Evolutionary conservation across 2,113 vertebrate species (phyloP).

Genomic region (Psittacara wagleri): DNA sequence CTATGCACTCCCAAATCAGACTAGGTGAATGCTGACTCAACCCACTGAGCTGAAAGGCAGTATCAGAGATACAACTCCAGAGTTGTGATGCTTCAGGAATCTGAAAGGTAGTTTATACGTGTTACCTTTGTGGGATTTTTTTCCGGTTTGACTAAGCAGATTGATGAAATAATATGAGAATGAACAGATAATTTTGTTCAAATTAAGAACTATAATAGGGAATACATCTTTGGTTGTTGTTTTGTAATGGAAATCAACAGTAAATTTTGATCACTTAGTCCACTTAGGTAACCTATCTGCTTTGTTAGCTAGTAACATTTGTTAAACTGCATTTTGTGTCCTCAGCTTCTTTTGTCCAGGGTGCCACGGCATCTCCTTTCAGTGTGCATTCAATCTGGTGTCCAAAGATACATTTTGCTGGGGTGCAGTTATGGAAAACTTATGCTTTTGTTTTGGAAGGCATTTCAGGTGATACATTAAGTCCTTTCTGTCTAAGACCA

Average conservation of each 20-base stretch:
- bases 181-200: background rate
- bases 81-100: background rate
- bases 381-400: background rate
- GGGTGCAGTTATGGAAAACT: background rate
- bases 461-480: background rate
- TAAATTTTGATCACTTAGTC: background rate
- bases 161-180: background rate
- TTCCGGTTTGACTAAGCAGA: background rate
- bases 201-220: background rate
- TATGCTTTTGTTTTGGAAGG: background rate
- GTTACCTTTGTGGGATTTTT: background rate
- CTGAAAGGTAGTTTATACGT: background rate
- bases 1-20: background rate
- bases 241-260: background rate
- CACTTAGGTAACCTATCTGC: background rate
- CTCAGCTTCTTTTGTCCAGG: background rate
- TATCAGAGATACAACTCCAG: background rate
- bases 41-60: background rate
- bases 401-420: background rate
- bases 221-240: background rate
- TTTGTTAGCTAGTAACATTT: background rate
- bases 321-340: background rate
- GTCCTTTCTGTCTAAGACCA: background rate
- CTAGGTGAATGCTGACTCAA: background rate
- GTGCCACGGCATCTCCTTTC: background rate